Evolutionary conservation across 1,140 invertebrate genomes (phyloP), one percentile per base, ranked within the genome.

Genomic region (Orius laevigatus): DNA sequence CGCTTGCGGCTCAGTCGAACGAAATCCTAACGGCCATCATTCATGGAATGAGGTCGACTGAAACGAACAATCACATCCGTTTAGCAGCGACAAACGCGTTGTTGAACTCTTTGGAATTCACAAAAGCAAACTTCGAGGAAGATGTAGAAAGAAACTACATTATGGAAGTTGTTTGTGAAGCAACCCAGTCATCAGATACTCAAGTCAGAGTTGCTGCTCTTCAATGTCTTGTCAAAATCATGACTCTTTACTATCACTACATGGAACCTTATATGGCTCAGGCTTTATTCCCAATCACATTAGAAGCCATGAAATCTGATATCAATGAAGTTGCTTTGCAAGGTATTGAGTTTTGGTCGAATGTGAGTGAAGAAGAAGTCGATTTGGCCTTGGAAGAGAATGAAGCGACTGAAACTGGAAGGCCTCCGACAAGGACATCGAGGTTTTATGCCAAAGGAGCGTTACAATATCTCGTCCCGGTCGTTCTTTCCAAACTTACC

Each of bases 271-370:
- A 99, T 60, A 99, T 99, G 96, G 86, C 79, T 10, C 84, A 82
- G 61, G 95, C 95, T 32, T 66, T 98, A n/a, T 98, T 98, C 71
- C 91, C 93, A 31, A 98, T 99, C 52, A 97, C 96, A 11, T 70
- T 98, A 62, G 89, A 96, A 67, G 94, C 95, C 11, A 99, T 99
- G 90, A 95, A 94, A 67, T 90, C 85, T 34, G 87, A 93, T 38
- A 79, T 84, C 49, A 92, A 98, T 69, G 91, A 97, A 56, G 83
- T 99, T 39, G 82, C 91, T 19, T 70, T 99, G 35, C 96, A 99
- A 70, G 96, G 96, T 55, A 98, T 99, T 66, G 96, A 99, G 66
- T 99, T 99, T 69, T 99, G 96, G 96, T 98, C 94, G 0, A 98
- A 95, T 61, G 94, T 98, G 0, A 95, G 94, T 60, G 96, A 99